Base-by-base conservation (phyloP, 2,113 vertebrate genomes). In the Cyanocitta stelleri region DNA sequence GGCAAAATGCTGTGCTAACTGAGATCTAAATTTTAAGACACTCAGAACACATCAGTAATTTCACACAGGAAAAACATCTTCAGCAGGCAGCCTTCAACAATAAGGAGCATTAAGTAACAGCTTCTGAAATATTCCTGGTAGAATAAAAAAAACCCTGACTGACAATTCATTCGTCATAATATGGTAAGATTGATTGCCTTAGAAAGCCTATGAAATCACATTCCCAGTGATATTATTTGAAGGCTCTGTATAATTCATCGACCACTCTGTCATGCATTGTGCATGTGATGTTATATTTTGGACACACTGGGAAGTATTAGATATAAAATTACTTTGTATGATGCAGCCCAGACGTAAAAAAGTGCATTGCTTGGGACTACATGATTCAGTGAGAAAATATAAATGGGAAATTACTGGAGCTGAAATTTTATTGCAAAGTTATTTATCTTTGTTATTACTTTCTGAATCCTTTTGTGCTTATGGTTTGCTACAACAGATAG, bases 351-450 rank as follows among this genome's bases (percentile, higher is more conserved):
- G 77, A 96, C 0, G 29, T 80, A 71, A 87, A 92, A 91, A 91
- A 94, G 90, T 33, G 24, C 92, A 44, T 33, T 93, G 92, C 89
- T 94, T 74, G 44, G 78, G 89, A 95, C 97, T 89, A 49, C 87
- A 86, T 93, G 97, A 97, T 95, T 97, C 97, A 93, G 77, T 91
- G 95, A 96, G 97, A 96, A 98, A 97, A 97, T 91, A 97, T 90
- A 98, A 98, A 98, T 97, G 97, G 96, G 93, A 97, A 98, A 97
- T 97, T 97, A 95, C 97, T 97, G 97, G 97, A 97, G 97, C 97
- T 97, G 97, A 98, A 98, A 97, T 95, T 97, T 97, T 97, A 96
- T 96, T 96, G 96, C 90, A 23, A 84, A 97, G 95, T 96, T 97
- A 98, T 98, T 98, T 98, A 96, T 98, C 97, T 98, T 97, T 95